Base-by-base conservation (phyloP, 1,140 invertebrate species). In the Drosophila sp. region DNA sequence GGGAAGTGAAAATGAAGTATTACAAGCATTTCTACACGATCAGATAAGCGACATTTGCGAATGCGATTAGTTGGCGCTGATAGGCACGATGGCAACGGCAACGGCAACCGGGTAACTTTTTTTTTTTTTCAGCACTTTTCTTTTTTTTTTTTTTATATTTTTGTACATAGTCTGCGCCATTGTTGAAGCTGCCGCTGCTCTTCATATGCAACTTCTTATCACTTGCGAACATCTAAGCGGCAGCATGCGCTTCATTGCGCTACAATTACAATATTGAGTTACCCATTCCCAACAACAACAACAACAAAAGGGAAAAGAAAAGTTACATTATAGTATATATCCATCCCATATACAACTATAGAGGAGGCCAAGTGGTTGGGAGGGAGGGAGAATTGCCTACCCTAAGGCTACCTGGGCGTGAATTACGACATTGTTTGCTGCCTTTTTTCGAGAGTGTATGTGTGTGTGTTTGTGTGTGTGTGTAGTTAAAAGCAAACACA, bases 191-290 rank as follows among this genome's bases (percentile, higher is more conserved):
- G 80, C 67, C 65, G 33, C 71, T 68, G 76, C 73, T 89, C 76
- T 79, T 87, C 85, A 90, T 89, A 90, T 89, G 85, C 85, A 90
- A 89, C 76, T 79, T 44, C 80, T 85, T 91, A 91, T 91, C 90
- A 89, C 71, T 90, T 85, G 86, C 87, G 90, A 89, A 91, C 87
- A 91, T 91, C 90, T 90, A 85, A 89, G 80, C 65, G 80, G 80
- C 84, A 77, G 75, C 85, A 84, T 80, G 76, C 89, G 90, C 89
- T 89, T 91, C 89, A 91, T 91, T 91, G 90, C 85, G 90, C 82
- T 90, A 91, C 90, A 91, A 91, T 91, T 91, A 91, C 90, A 91
- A 91, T 91, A 91, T 91, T 91, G 84, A 90, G 90, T 91, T 91
- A 91, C 90, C 90, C 80, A 86, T 87, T 87, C 71, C 76, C 63